These are phyloP conservation scores for Heteromyza rotundicornis DNA, from an alignment of 2,888 invertebrate genomes.

Conservation along the genomic window DNA sequence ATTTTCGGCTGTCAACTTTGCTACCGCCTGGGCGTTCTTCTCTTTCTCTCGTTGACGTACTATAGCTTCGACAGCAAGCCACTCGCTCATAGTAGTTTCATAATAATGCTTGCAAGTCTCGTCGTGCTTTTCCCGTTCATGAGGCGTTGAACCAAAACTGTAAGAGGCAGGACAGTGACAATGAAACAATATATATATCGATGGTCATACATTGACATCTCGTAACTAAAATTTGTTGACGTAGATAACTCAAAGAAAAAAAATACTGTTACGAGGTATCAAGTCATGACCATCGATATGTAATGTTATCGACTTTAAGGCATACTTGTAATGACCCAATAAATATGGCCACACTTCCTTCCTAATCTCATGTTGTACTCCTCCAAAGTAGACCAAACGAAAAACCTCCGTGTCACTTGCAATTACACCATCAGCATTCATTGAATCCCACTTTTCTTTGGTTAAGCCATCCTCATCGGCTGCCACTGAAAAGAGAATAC, in stretches of 20 bases:
- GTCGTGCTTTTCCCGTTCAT: slow-evolving; percentile 72
- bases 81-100: slow-evolving; percentile 92
- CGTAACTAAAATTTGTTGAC: neutral
- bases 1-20: slow-evolving; percentile 67
- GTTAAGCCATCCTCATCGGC: slow-evolving; percentile 76
- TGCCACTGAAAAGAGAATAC: slow-evolving; percentile 66
- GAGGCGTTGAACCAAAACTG: slow-evolving; percentile 73
- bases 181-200: neutral
- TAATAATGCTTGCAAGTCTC: slow-evolving; percentile 75
- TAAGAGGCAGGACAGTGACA: slow-evolving; percentile 30
- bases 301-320: too few species aligned
- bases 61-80: slow-evolving; percentile 94
- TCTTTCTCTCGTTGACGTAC: slow-evolving; percentile 83
- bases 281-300: neutral
- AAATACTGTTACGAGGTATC: too few species aligned
- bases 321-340: slow-evolving; percentile 78
- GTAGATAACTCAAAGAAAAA: neutral
- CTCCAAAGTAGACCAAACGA: slow-evolving; percentile 85
- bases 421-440: slow-evolving; percentile 71
- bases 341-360: slow-evolving; percentile 89
- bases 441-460: slow-evolving; percentile 75
- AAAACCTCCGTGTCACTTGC: slow-evolving; percentile 76
- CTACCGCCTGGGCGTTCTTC: slow-evolving; percentile 82
- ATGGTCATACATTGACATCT: too few species aligned
- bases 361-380: slow-evolving; percentile 78